Base-by-base conservation (phyloP, 2,113 vertebrate species). In the Aegotheles bennettii region DNA sequence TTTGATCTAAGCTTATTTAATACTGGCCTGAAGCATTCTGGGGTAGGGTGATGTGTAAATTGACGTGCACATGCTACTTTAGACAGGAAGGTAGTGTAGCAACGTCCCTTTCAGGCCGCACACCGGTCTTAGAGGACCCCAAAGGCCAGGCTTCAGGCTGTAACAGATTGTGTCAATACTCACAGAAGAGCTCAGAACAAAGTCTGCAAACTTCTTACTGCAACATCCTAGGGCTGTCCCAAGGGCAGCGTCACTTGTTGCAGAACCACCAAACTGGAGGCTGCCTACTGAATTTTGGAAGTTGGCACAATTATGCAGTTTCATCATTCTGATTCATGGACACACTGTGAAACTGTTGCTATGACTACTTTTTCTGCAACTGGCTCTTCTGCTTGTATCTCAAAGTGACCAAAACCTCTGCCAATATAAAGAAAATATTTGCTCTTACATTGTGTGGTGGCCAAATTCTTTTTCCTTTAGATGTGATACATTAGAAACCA, bases 21-120 rank as follows among this genome's bases (percentile, higher is more conserved):
- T 60, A 11, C 26, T 53, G 31, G 53, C 84, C 81, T 68, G 80
- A 13, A 84, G 47, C 54, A 61, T 53, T 69, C 13, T 29, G 28
- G 77, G 40, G 21, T 9, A 35, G 56, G 50, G n/a, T 3, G 1
- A 47, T 9, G 21, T 54, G 43, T 68, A 40, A 48, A 33, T 45
- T 45, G 45, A 35, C 0, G 11, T 12, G 7, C 53, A 63, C 6
- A 10, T 0, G 1, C 31, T 80, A 26, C 45, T 74, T 24, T 2
- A 74, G 48, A 10, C 67, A 48, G 29, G 17, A 25, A 13, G 0
- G 3, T 4, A 38, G 40, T 3, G 35, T 17, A 20, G 11, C 11
- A 33, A 4, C 3, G 0, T 48, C 82, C 67, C 67, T 56, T 36
- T 7, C 16, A 77, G 33, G n/a, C 68, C 26, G 36, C 48, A 70